Percentiles rank a stretch among this genome's conserved stretches.
These are phyloP conservation scores for Latheticus oryzae DNA, from an alignment of 2,888 invertebrate genomes.

Conservation along the genomic window DNA sequence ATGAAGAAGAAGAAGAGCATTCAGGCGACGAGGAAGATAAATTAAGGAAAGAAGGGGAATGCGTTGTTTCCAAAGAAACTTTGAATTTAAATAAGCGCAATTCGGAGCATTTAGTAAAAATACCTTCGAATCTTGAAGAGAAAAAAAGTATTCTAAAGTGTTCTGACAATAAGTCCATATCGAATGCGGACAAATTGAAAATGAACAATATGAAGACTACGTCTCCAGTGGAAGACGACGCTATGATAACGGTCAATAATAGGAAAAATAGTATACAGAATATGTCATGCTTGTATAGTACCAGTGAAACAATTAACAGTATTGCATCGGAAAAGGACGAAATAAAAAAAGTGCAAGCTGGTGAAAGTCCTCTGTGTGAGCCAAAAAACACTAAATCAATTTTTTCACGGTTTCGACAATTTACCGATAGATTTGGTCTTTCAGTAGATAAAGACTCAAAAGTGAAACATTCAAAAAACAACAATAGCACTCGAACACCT, in stretches of 20 bases:
- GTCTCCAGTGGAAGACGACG: slow-evolving; percentile 29
- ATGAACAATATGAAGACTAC: slow-evolving; percentile 50
- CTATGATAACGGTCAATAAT: slow-evolving; percentile 45
- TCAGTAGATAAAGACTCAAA: slow-evolving; percentile 66
- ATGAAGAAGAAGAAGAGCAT: slow-evolving; percentile 48
- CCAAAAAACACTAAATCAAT: slow-evolving; percentile 63
- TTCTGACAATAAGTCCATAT: slow-evolving; percentile 53
- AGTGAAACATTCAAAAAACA: slow-evolving; percentile 55
- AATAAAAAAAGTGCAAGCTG: slow-evolving; percentile 41
- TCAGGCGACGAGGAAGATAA: no score
- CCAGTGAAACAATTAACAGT: slow-evolving; percentile 53
- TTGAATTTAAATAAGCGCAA: slow-evolving; percentile 62
- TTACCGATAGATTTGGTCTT: slow-evolving; percentile 68
- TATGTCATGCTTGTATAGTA: slow-evolving; percentile 46
- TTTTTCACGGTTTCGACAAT: slow-evolving; percentile 67
- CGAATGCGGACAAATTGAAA: slow-evolving; percentile 55
- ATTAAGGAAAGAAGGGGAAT: slow-evolving; percentile 49
- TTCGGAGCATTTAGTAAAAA: slow-evolving; percentile 62
- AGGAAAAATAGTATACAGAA: slow-evolving; percentile 52
- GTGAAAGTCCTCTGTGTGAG: slow-evolving; percentile 58
- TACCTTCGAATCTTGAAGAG: slow-evolving; percentile 54
- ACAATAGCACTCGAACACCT: slow-evolving; percentile 52
- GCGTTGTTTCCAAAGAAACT: slow-evolving; percentile 61
- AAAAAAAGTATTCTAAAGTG: slow-evolving; percentile 62
- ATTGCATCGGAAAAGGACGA: slow-evolving; percentile 53